Percentiles rank a stretch among this genome's conserved stretches.
Conservation (phyloP, 2,888 invertebrate species). For the Luperina testacea region DNA sequence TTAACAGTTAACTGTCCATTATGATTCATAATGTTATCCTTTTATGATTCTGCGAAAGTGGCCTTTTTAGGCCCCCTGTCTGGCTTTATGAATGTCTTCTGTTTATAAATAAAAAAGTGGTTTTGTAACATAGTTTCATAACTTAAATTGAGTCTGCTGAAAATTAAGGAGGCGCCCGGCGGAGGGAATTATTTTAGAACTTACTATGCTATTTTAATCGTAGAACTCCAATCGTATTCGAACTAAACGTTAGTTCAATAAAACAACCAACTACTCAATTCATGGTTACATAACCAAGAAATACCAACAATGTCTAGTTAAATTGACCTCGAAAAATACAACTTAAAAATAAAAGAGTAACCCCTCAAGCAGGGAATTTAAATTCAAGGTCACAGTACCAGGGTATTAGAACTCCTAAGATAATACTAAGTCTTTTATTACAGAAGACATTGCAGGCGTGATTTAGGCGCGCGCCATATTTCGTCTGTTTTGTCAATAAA, state of each 20-base stretch:
- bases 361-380: constrained; percentile 36
- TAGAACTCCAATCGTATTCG: not conserved
- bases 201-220: constrained; percentile 6
- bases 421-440: constrained; percentile 59
- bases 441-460: constrained; percentile 42
- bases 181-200: not conserved
- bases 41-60: too few relatives aligned
- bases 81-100: not conserved
- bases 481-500: constrained; percentile 53
- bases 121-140: not conserved
- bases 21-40: too few relatives aligned
- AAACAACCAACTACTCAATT: constrained; percentile 7
- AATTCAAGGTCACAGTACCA: constrained; percentile 55
- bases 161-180: not conserved
- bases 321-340: constrained; percentile 46
- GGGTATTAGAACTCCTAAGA: constrained; percentile 51
- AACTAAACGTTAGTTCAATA: constrained; percentile 8
- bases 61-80: too few relatives aligned
- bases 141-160: not conserved
- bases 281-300: constrained; percentile 30
- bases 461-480: constrained; percentile 48
- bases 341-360: constrained; percentile 10
- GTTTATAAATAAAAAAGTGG: constrained; percentile 6
- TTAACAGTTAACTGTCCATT: too few relatives aligned
- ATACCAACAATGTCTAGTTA: constrained; percentile 25